Base-by-base conservation (phyloP, 2,797 vertebrate species). In the Oreochromis grahami region DNA sequence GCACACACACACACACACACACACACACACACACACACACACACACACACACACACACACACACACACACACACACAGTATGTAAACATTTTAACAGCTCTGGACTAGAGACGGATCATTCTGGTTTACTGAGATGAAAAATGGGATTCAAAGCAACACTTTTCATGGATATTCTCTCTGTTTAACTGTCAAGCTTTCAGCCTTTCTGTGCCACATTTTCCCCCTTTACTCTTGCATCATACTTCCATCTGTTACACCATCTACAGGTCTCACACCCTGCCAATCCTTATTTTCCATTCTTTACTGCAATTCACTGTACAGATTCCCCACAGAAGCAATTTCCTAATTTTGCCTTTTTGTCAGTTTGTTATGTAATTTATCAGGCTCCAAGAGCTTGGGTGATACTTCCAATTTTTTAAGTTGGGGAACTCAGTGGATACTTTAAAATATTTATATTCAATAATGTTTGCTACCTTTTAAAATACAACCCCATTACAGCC, bases 11-110 rank as follows among this genome's bases (percentile, higher is more conserved):
- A 1, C 11, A 4, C 52, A 1, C 21, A 2, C 24, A 3, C 5
- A 1, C 26, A 7, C 15, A 7, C 32, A n/a, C 58, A n/a, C 34
- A 38, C 60, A 65, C 3, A 38, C 17, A 0, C 53, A 2, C 4
- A 0, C 17, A 0, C 53, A 2, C 4, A 0, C 13, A 1, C 24
- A 0, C 53, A 1, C 11, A 4, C 52, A 1, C 21, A 2, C 24
- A 3, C 5, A 1, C 26, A 7, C 15, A 7, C 32, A n/a, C 58
- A n/a, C 34, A 38, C 60, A 65, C 3, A 38, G 4, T 21, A 50
- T n/a, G 7, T 55, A 65, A 83, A 85, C 70, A 79, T 77, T 81
- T 70, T 34, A 81, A 80, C 82, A 63, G 81, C 76, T 80, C 70
- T 78, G 56, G 83, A 81, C 78, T 9, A 84, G 72, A 89, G 83